Evolutionary conservation across 1,140 invertebrate species (phyloP).

Genomic region (Heterodera schachtii): DNA sequence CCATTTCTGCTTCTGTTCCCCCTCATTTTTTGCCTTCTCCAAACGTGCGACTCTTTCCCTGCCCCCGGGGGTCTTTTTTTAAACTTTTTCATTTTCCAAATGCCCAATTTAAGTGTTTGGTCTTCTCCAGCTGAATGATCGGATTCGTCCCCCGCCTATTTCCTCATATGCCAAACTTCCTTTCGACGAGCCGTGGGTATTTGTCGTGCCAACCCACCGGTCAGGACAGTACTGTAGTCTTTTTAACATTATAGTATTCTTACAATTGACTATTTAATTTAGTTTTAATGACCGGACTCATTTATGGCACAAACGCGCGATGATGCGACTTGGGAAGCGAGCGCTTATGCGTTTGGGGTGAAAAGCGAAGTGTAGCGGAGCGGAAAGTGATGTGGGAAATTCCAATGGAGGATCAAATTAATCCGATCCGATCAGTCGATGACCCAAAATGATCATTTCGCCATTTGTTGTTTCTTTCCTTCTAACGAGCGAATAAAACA

Average conservation of each 20-base stretch:
- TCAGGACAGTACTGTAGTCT: neutral
- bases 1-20: neutral
- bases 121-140: constrained; percentile 8
- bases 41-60: neutral
- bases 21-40: constrained; percentile 1
- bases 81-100: neutral
- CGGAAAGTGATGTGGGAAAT: neutral
- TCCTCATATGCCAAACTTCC: neutral
- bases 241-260: neutral
- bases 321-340: constrained; percentile 23
- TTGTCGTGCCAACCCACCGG: neutral
- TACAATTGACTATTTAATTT: neutral
- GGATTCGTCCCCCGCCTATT: neutral
- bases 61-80: neutral
- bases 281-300: neutral
- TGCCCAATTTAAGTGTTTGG: neutral
- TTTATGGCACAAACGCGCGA: constrained; percentile 21
- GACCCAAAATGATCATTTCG: neutral
- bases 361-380: constrained; percentile 5
- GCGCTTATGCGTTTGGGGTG: constrained; percentile 28
- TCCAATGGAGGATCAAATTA: neutral
- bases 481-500: constrained; percentile 2
- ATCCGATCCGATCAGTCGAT: neutral
- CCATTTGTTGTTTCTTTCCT: neutral
- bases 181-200: neutral